These are phyloP conservation scores for Cantharis rustica DNA, from an alignment of 2,888 invertebrate species.

Conservation along the genomic window DNA sequence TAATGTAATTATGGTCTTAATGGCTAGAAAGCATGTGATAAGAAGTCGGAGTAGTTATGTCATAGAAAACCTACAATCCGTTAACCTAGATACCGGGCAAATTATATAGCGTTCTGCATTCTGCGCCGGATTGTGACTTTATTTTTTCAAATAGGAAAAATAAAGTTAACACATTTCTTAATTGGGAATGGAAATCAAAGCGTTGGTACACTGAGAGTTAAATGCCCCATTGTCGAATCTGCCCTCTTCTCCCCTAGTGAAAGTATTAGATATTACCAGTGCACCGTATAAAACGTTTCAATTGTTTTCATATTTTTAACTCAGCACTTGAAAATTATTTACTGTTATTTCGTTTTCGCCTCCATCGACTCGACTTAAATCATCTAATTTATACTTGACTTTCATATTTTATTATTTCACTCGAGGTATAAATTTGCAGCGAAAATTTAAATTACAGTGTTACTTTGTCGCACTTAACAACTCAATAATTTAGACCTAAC, in stretches of 20 bases:
- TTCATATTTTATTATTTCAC: not conserved
- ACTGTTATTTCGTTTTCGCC: not conserved
- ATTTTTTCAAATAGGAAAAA: not conserved
- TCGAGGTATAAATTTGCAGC: not conserved
- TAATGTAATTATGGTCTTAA: slow-evolving; percentile 25
- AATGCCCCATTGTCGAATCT: no score
- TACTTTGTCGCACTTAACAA: not conserved
- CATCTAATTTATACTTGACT: not conserved
- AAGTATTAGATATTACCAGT: not conserved
- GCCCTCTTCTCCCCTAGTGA: not conserved
- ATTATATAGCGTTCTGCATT: not conserved
- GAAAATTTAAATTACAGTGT: not conserved
- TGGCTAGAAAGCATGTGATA: slow-evolving; percentile 24
- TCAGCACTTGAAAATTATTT: not conserved
- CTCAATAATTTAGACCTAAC: not conserved
- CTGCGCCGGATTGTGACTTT: not conserved
- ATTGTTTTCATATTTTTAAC: not conserved
- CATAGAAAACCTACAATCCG: slow-evolving; percentile 11
- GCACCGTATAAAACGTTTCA: not conserved
- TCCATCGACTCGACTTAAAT: not conserved
- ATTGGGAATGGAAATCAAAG: no score
- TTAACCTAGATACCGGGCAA: slow-evolving; percentile 15
- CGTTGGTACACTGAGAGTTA: no score
- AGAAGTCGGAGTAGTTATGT: slow-evolving; percentile 19
- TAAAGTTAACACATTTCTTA: not conserved